phyloP scores from a whole-genome alignment of 2,797 vertebrate genomes.

The Manis pentadactyla region DNA sequence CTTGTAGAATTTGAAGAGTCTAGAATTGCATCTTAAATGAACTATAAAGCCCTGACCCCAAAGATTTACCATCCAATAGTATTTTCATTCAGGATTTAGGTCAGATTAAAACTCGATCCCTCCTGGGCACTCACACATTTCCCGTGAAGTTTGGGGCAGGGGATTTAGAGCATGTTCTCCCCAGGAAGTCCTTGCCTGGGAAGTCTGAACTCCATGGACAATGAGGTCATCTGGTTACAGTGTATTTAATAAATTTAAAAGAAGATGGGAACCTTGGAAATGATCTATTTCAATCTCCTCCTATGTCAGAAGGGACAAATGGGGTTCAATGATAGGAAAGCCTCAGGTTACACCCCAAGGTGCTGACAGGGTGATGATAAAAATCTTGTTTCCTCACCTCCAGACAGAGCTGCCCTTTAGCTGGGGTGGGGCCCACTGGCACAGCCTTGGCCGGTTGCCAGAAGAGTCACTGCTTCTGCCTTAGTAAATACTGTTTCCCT shows the following conservation, averaged over 20 bases:
- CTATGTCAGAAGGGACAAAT: not conserved
- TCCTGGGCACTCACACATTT: no score
- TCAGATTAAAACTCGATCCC: not conserved
- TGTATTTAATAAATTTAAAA: not conserved
- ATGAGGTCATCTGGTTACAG: not conserved
- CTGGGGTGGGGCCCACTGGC: accelerated
- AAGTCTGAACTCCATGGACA: not conserved
- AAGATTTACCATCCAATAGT: not conserved
- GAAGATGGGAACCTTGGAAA: not conserved
- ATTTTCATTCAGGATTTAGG: not conserved
- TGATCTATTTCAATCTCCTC: not conserved
- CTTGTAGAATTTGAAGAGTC: not conserved
- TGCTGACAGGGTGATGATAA: not conserved
- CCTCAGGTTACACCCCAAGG: not conserved
- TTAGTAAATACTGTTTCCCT: not conserved
- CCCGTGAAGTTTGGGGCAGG: not conserved
- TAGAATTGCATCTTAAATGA: not conserved
- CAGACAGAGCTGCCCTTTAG: not conserved
- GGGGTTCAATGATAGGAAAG: not conserved
- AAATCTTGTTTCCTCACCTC: not conserved
- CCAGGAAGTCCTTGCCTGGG: not conserved
- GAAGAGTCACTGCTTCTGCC: not conserved
- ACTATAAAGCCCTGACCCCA: not conserved
- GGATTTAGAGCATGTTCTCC: not conserved
- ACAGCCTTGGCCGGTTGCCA: no score